Evolutionary conservation across 2,797 vertebrate genomes (phyloP).

Genomic region (Thripadectes ignobilis): DNA sequence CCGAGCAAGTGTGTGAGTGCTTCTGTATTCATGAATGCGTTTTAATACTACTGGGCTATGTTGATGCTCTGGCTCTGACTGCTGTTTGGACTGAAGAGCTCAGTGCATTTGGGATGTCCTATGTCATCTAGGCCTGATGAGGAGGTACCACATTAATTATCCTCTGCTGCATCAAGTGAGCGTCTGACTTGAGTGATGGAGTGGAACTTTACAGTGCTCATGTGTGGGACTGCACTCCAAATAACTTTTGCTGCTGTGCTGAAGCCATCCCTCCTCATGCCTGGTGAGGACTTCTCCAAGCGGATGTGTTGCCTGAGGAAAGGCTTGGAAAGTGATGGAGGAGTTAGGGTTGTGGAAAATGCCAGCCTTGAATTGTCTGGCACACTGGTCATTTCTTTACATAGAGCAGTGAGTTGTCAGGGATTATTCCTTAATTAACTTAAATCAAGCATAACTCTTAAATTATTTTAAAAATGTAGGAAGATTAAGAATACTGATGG

Average conservation of each 20-base stretch:
- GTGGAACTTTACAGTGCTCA: background rate
- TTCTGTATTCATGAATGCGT: background rate
- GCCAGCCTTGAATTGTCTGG: background rate
- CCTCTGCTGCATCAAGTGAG: background rate
- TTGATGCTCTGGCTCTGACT: background rate
- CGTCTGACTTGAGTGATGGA: background rate
- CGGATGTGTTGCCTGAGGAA: background rate
- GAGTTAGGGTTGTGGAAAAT: background rate
- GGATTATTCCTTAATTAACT: constrained; percentile 52
- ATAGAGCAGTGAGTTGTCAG: background rate
- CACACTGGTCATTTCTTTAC: background rate
- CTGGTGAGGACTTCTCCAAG: background rate
- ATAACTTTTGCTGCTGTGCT: background rate
- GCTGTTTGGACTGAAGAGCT: background rate
- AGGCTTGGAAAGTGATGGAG: background rate
- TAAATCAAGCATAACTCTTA: background rate
- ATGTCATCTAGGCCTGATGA: background rate
- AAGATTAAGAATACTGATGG: background rate
- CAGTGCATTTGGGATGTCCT: background rate
- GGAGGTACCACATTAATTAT: background rate
- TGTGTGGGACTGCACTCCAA: background rate
- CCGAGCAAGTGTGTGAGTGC: background rate
- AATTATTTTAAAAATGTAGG: constrained; percentile 5
- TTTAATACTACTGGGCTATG: background rate
- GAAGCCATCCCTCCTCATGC: accelerated